Conservation (phyloP, 2,888 invertebrate species). For the Cacoxenus indagator region DNA sequence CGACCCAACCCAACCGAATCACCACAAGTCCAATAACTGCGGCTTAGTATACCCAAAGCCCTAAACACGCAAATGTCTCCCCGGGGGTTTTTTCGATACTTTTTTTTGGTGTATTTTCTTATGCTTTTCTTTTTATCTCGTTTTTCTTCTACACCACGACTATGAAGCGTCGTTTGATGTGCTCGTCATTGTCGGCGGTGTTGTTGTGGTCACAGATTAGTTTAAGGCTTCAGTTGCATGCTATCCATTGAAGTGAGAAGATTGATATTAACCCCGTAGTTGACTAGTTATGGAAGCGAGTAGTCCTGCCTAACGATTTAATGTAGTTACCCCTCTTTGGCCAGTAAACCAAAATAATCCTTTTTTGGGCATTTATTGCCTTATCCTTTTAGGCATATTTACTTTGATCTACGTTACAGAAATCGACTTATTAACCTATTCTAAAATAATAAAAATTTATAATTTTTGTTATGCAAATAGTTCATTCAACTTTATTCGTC, state of each 20-base stretch:
- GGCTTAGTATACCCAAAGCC: neutral
- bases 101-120: neutral
- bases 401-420: constrained; percentile 10
- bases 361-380: neutral
- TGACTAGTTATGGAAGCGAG: neutral
- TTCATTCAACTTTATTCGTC: no score
- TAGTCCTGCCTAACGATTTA: neutral
- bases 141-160: neutral
- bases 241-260: neutral
- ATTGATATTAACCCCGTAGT: neutral
- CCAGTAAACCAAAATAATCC: neutral
- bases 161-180: constrained; percentile 18
- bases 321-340: neutral
- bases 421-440: neutral
- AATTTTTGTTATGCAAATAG: no score
- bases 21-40: neutral
- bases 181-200: neutral
- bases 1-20: neutral
- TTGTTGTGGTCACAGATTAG: neutral
- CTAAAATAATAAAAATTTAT: neutral
- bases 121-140: neutral
- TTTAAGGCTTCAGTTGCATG: neutral
- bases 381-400: neutral
- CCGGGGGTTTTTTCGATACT: neutral
- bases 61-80: neutral